Conservation (phyloP, 2,797 vertebrate genomes). For the Champsocephalus esox region DNA sequence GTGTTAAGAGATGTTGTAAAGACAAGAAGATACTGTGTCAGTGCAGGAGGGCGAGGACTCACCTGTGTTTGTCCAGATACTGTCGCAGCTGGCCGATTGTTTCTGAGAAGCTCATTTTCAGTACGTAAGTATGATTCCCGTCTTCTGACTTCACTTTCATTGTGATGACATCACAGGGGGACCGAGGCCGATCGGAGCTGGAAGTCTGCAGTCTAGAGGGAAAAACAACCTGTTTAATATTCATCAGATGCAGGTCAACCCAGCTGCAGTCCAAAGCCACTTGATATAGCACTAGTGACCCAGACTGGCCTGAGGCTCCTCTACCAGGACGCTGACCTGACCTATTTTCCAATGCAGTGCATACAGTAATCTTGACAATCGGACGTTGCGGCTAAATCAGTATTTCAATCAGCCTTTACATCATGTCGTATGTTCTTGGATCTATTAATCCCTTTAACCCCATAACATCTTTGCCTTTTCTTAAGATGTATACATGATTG, state of each 20-base stretch:
- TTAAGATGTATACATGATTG: not conserved
- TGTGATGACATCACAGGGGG: slow-evolving; percentile 50
- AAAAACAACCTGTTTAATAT: not conserved
- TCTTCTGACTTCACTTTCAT: slow-evolving; percentile 91
- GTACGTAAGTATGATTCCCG: slow-evolving; percentile 81
- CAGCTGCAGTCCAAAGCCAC: not conserved
- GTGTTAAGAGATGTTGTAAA: not conserved
- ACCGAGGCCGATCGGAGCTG: slow-evolving; percentile 4
- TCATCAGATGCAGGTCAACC: not conserved
- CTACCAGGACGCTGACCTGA: slow-evolving; percentile 18
- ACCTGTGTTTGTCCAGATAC: slow-evolving; percentile 88
- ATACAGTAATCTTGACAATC: slow-evolving; percentile 50
- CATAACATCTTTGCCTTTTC: slow-evolving; percentile 9
- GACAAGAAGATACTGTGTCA: not conserved
- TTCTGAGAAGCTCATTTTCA: slow-evolving; percentile 87
- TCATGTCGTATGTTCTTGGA: slow-evolving; percentile 18
- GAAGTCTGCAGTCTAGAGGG: slow-evolving; percentile 41
- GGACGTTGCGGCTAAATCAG: slow-evolving; percentile 14
- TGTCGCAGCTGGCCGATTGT: slow-evolving; percentile 89
- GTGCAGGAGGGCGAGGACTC: not conserved
- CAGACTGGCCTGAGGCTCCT: too few relatives aligned
- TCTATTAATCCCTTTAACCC: slow-evolving; percentile 25
- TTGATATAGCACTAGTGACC: not conserved
- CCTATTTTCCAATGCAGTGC: slow-evolving; percentile 48
- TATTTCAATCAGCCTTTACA: slow-evolving; percentile 49